These are phyloP conservation scores for Drosophila serrata DNA, from an alignment of 1,140 invertebrate species.

Conservation along the genomic window DNA sequence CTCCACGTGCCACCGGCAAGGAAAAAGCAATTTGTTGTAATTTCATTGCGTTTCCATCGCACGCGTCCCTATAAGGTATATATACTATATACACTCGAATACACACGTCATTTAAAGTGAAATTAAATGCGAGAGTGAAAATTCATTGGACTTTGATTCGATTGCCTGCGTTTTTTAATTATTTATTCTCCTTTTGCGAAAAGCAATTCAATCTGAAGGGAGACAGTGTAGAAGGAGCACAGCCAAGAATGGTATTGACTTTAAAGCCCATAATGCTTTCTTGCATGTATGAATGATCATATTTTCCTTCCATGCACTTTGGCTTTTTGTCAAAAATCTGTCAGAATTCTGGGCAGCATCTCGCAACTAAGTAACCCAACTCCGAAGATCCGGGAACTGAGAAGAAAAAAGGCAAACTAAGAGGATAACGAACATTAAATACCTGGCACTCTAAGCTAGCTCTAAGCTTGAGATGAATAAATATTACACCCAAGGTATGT, in stretches of 20 bases:
- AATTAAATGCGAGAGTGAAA: slow-evolving; percentile 35
- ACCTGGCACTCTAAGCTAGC: background rate
- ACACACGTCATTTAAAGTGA: slow-evolving; percentile 20
- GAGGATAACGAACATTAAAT: background rate
- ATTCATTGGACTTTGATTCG: slow-evolving; percentile 25
- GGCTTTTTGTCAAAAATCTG: slow-evolving; percentile 68
- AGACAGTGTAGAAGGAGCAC: background rate
- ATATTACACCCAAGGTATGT: background rate
- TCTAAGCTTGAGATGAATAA: too few species aligned
- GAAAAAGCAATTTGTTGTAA: slow-evolving; percentile 71
- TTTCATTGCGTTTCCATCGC: slow-evolving; percentile 54
- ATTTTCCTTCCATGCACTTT: slow-evolving; percentile 67
- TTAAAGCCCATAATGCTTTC: slow-evolving; percentile 20
- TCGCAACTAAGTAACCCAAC: slow-evolving; percentile 41
- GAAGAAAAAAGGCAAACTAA: background rate
- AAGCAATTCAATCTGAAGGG: slow-evolving; percentile 2
- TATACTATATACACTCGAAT: background rate
- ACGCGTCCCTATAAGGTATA: background rate
- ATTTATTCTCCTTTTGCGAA: slow-evolving; percentile 11
- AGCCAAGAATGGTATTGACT: slow-evolving; percentile 5
- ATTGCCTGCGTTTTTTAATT: slow-evolving; percentile 28
- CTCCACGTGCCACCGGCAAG: slow-evolving; percentile 36
- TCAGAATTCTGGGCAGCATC: slow-evolving; percentile 36
- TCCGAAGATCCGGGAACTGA: slow-evolving; percentile 9
- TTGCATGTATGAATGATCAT: slow-evolving; percentile 36